These are phyloP conservation scores for Pachycephus smyrnensis DNA, from an alignment of 2,888 invertebrate genomes.

Conservation along the genomic window DNA sequence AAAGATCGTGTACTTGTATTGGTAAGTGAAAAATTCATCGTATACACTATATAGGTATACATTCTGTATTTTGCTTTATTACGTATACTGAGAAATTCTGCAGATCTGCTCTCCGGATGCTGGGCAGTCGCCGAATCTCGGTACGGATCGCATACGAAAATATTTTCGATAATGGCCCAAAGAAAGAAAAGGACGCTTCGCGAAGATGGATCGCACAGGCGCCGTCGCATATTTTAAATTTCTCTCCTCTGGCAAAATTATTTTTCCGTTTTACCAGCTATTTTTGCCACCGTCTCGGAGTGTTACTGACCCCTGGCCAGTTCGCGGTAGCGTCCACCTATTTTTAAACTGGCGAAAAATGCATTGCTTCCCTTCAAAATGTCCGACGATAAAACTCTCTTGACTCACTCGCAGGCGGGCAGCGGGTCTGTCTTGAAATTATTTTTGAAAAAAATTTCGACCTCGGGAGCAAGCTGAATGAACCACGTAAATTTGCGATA, in stretches of 20 bases:
- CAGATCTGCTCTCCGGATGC: neutral
- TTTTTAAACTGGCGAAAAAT: constrained; percentile 64
- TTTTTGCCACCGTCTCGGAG: constrained; percentile 55
- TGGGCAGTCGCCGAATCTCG: neutral
- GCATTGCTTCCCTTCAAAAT: constrained; percentile 50
- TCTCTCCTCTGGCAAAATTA: constrained; percentile 37
- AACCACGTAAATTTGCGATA: too few species aligned
- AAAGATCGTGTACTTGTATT: neutral
- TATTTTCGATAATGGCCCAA: neutral
- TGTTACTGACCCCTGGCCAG: constrained; percentile 67
- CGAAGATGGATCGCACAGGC: neutral
- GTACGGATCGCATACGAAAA: neutral
- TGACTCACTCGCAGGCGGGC: neutral
- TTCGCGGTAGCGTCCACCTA: constrained; percentile 54
- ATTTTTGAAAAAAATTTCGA: too few species aligned
- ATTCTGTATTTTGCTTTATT: neutral
- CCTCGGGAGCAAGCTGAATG: too few species aligned
- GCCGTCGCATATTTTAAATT: constrained; percentile 4
- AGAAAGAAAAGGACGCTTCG: neutral
- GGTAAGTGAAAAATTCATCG: neutral
- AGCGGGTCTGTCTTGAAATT: too few species aligned
- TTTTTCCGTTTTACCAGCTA: constrained; percentile 55
- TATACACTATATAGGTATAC: neutral
- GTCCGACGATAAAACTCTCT: neutral
- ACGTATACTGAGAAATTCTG: neutral